Percentiles rank a stretch among this genome's conserved stretches.
Evolutionary conservation across 2,797 vertebrate genomes (phyloP).

Genomic region (Eidolon dupreanum): DNA sequence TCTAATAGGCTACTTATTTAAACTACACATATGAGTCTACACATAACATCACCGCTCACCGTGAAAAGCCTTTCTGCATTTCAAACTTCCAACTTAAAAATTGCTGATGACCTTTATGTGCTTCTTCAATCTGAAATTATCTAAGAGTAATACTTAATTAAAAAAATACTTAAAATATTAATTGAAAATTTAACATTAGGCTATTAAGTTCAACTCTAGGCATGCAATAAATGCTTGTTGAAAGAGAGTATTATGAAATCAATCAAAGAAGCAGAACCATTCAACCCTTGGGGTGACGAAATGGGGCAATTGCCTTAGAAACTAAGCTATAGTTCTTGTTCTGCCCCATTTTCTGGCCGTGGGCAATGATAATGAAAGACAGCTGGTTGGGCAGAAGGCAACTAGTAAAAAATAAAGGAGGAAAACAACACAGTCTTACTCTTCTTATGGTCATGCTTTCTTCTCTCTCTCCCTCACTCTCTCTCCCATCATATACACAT

Average conservation of each 20-base stretch:
- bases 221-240: neutral
- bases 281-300: neutral
- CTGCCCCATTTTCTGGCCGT: neutral
- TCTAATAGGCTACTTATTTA: neutral
- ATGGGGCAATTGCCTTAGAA: neutral
- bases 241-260: neutral
- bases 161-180: slow-evolving; percentile 17
- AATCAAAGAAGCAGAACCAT: neutral
- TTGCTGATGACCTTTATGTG: neutral
- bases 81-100: neutral
- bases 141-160: neutral
- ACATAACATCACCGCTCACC: neutral
- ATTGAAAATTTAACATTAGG: neutral
- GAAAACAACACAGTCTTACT: neutral
- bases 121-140: neutral
- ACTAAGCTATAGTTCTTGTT: neutral
- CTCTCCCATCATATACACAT: neutral
- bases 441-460: neutral
- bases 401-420: neutral
- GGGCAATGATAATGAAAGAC: neutral
- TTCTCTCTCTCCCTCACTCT: neutral
- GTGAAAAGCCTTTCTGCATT: neutral
- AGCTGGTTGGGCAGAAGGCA: neutral
- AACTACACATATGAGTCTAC: neutral
- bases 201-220: neutral